phyloP scores from a whole-genome alignment of 2,888 invertebrate genomes.

The Cyclophora albipunctata region DNA sequence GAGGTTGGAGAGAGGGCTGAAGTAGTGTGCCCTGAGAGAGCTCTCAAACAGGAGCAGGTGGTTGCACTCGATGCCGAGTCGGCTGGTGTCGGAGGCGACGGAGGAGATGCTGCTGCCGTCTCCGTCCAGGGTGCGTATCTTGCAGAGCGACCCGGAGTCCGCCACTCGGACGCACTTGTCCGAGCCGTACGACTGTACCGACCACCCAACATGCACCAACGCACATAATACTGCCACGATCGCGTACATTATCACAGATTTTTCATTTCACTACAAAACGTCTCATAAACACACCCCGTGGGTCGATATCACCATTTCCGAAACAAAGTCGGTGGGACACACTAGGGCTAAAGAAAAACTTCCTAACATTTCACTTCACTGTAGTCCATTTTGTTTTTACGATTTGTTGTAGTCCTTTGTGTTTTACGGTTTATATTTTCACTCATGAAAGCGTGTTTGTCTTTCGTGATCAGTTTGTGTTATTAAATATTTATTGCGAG shows the following conservation, averaged over 20 bases:
- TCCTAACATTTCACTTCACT: conserved; percentile 68
- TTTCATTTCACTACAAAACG: conserved; percentile 70
- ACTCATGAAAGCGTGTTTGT: conserved; percentile 41
- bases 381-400: conserved; percentile 40
- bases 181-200: conserved; percentile 70
- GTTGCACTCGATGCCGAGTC: conserved; percentile 84
- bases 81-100: conserved; percentile 80
- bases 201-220: conserved; percentile 71
- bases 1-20: conserved; percentile 82
- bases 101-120: conserved; percentile 79
- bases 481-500: conserved; percentile 66
- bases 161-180: conserved; percentile 65
- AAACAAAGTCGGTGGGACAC: conserved; percentile 70
- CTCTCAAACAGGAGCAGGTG: conserved; percentile 87
- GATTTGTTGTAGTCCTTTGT: conserved; percentile 29
- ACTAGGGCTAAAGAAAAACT: conserved; percentile 62
- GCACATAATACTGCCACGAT: conserved; percentile 66
- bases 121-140: conserved; percentile 81
- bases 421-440: conserved; percentile 31
- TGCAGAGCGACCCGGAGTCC: conserved; percentile 78
- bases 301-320: conserved; percentile 76
- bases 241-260: conserved; percentile 72
- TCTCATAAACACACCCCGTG: conserved; percentile 74
- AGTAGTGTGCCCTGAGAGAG: conserved; percentile 81
- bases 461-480: conserved; percentile 51